Evolutionary conservation across 2,113 vertebrate genomes (phyloP), one percentile per base, ranked within the genome.

Genomic region (Nothocercus julius): DNA sequence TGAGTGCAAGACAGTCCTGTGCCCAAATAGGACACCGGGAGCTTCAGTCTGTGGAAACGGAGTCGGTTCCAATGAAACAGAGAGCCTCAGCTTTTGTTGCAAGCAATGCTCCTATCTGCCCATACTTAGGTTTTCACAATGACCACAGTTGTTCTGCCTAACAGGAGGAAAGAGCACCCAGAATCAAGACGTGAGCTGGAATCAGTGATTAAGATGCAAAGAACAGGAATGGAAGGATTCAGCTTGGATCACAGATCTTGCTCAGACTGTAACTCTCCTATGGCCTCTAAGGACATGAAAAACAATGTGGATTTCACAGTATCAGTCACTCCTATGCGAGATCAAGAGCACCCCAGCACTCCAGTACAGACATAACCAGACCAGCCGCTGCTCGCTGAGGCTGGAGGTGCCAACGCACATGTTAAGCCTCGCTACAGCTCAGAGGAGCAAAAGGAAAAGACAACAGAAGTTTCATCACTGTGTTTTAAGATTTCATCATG

Each of bases 31-130:
- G 14, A 14, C 5, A 40, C n/a, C 20, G 7, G 20, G 27, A 49
- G 5, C 17, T 32, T 15, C 21, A 6, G 58, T 0, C 27, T 10
- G 63, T 61, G 73, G 59, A 13, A 21, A 11, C 1, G 3, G 38
- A 32, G 1, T n/a, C 0, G 5, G 6, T 67, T 17, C 67, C 25
- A 14, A 7, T 2, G 17, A 9, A 2, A 6, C 8, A 0, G 7
- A 8, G 13, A 78, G n/a, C 62, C 51, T 17, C 30, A 42, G 30
- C 40, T 7, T 11, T 38, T 3, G 51, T 36, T 25, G 5, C 18
- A 18, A 53, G 40, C 0, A 0, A 0, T 19, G 30, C 40, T 44
- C 42, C 11, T 14, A 54, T 24, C n/a, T 34, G 32, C 21, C 49
- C 27, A 9, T 30, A 0, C 38, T 51, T 16, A 15, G 30, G 49